Base-by-base conservation (phyloP, 2,113 vertebrate genomes). In the Antechinus flavipes region DNA sequence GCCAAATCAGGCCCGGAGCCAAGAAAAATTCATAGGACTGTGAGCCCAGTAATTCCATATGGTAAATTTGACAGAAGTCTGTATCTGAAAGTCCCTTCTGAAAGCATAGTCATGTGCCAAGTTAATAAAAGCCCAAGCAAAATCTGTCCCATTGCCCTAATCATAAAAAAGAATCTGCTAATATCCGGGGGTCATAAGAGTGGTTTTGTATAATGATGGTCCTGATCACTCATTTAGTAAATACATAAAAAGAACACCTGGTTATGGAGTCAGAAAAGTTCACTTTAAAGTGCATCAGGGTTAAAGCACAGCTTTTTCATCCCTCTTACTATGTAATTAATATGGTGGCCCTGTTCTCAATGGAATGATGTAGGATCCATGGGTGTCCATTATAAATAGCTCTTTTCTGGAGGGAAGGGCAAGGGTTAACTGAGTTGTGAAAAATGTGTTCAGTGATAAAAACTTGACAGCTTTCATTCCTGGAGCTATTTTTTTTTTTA, bases 21-120 rank as follows among this genome's bases (percentile, higher is more conserved):
- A 95, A 90, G 54, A 97, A 95, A 96, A 56, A 42, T 91, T 97
- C 91, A 93, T 84, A 84, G 76, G 91, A 56, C 96, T 95, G 89
- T 76, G 90, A 96, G 95, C 54, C 93, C 95, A 97, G 16, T 54
- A 58, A 91, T 91, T 96, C 97, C 95, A 96, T 97, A 95, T 96
- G 93, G 95, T 89, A 93, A 94, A 96, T 95, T 2, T 92, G 93
- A 96, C 92, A 94, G 91, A 95, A 95, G 53, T 54, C 92, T 95
- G 76, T 53, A 84, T 93, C 93, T 90, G 91, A 95, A 94, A 97
- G 89, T 93, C 89, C 92, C 52, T 94, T 93, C 94, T 91, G 90
- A 97, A 95, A 89, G 49, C 76, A 91, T 0, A 42, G 50, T 26
- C 22, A 93, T 96, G 10, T 89, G 92, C 94, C 96, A 96, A 95